These are phyloP conservation scores for Heliconius aoede DNA, from an alignment of 2,888 invertebrate genomes.

Conservation along the genomic window DNA sequence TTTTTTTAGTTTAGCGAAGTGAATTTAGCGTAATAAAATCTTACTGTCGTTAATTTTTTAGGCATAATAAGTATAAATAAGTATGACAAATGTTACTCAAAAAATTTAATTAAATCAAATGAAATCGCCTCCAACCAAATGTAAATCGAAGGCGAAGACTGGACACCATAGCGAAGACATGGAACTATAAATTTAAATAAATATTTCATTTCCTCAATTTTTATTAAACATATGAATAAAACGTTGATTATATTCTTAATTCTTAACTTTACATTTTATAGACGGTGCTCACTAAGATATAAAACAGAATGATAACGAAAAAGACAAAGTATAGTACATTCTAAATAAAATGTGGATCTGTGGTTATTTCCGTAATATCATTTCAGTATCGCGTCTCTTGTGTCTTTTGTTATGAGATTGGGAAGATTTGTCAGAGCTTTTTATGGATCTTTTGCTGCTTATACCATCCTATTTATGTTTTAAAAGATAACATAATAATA, in stretches of 20 bases:
- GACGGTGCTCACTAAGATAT: background rate
- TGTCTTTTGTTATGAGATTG: slow-evolving; percentile 33
- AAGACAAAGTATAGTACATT: slow-evolving; percentile 23
- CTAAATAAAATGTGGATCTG: slow-evolving; percentile 35
- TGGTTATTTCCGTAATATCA: slow-evolving; percentile 30
- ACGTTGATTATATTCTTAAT: background rate
- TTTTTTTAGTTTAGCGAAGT: background rate
- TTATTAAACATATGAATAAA: background rate
- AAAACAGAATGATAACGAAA: background rate
- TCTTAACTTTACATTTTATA: background rate
- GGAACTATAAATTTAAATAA: too few species aligned
- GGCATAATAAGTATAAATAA: too few species aligned
- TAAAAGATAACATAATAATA: too few species aligned
- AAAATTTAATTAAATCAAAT: too few species aligned
- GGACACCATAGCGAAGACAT: too few species aligned
- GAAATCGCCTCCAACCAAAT: too few species aligned
- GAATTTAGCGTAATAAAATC: background rate
- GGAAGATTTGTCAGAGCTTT: slow-evolving; percentile 39
- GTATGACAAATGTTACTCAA: too few species aligned
- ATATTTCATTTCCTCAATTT: too few species aligned
- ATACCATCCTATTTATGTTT: background rate
- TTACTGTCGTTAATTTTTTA: too few species aligned
- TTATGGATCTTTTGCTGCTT: slow-evolving; percentile 6
- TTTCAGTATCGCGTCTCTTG: slow-evolving; percentile 34
- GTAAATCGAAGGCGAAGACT: too few species aligned